These are phyloP conservation scores for Eristalis tenax DNA, from an alignment of 2,888 invertebrate species.

Conservation along the genomic window DNA sequence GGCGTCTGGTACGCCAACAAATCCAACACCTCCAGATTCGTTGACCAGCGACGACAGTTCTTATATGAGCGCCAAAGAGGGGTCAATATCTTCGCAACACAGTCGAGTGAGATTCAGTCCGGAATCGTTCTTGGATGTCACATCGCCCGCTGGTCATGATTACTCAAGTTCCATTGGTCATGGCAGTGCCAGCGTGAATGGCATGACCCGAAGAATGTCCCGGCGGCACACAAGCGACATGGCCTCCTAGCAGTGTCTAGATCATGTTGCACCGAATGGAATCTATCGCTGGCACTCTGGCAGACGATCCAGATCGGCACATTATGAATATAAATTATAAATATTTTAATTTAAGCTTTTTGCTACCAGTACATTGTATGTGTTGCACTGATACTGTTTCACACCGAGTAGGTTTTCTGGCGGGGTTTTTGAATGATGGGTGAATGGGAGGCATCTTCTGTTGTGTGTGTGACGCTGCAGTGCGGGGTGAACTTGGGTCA, in stretches of 20 bases:
- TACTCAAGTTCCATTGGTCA: conserved; percentile 56
- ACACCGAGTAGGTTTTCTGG: background rate
- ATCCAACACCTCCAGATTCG: conserved; percentile 93
- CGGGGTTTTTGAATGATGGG: background rate
- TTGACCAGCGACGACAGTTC: conserved; percentile 93
- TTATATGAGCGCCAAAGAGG: conserved; percentile 92
- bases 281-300: conserved; percentile 80
- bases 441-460: no score
- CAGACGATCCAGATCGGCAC: conserved; percentile 80
- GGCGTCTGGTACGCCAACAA: conserved; percentile 87
- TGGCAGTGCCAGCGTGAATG: conserved; percentile 59
- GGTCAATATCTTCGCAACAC: conserved; percentile 85
- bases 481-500: no score
- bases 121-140: conserved; percentile 85
- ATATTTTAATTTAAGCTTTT: conserved; percentile 8
- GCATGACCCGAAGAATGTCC: conserved; percentile 75
- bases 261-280: conserved; percentile 73
- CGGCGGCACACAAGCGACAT: conserved; percentile 76
- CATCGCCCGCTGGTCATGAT: conserved; percentile 54
- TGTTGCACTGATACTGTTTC: conserved; percentile 17
- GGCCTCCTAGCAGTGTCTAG: conserved; percentile 80
- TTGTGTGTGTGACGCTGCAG: no score
- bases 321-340: conserved; percentile 80
- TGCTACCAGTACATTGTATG: conserved; percentile 3
- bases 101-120: conserved; percentile 90